Evolutionary conservation across 92 coral and sea anemone genomes (phyloP).

Genomic region (Muricea muricata): DNA sequence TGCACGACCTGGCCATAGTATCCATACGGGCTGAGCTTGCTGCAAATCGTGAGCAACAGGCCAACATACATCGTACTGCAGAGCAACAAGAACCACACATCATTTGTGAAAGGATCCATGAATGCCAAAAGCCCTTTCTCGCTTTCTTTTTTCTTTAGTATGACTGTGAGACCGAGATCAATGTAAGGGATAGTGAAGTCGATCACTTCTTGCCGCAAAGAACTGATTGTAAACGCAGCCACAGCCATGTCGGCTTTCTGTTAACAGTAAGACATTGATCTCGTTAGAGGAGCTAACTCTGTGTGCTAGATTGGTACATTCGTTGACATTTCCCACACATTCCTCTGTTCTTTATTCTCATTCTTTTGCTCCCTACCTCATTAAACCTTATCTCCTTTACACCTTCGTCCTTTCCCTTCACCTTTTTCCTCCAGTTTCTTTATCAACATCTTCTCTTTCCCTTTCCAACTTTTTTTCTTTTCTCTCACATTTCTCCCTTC

Average conservation of each 20-base stretch:
- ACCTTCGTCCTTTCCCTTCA: neutral
- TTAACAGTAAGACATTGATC: neutral
- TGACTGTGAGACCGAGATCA: slow-evolving; percentile 79
- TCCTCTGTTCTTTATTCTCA: neutral
- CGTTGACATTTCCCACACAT: too few relatives aligned
- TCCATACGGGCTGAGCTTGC: slow-evolving; percentile 91
- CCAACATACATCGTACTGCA: slow-evolving; percentile 72
- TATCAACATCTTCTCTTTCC: neutral
- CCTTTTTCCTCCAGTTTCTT: neutral
- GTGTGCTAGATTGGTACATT: too few relatives aligned
- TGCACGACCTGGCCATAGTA: slow-evolving; percentile 88
- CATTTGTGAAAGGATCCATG: slow-evolving; percentile 74
- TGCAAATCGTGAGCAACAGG: slow-evolving; percentile 75
- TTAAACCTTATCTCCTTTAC: neutral
- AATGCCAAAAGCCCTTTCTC: slow-evolving; percentile 65
- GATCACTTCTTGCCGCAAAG: slow-evolving; percentile 77
- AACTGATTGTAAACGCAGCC: slow-evolving; percentile 86
- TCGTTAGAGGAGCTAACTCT: neutral
- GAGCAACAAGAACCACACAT: slow-evolving; percentile 76
- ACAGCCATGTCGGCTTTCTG: slow-evolving; percentile 77
- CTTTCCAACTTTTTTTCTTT: neutral
- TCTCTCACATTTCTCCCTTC: neutral
- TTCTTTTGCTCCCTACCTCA: neutral
- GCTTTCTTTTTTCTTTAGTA: slow-evolving; percentile 61
- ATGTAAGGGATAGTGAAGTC: slow-evolving; percentile 87